Evolutionary conservation across 2,888 invertebrate species (phyloP).

Genomic region (Theretra japonica): DNA sequence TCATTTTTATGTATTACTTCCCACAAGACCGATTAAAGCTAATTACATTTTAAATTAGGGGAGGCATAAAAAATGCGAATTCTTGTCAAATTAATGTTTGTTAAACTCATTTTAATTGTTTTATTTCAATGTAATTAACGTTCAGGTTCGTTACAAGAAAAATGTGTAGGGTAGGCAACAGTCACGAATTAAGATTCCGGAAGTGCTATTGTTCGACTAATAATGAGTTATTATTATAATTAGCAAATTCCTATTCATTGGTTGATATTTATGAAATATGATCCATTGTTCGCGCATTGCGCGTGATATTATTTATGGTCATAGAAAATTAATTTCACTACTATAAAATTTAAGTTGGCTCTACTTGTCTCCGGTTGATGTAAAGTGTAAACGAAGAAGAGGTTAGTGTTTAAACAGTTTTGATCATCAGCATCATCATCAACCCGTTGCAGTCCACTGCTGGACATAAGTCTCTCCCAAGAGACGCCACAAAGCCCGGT

Average conservation of each 20-base stretch:
- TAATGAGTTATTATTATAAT: slow-evolving; percentile 20
- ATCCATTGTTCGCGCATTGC: neutral
- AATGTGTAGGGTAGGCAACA: neutral
- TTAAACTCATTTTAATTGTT: slow-evolving; percentile 6
- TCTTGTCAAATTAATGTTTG: neutral
- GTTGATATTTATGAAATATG: slow-evolving; percentile 10
- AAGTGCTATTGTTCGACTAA: slow-evolving; percentile 21
- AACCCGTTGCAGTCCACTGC: too few species aligned
- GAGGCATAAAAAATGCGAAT: neutral
- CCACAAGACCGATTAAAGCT: neutral
- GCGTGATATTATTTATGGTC: neutral
- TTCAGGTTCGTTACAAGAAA: neutral
- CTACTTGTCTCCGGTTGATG: too few species aligned
- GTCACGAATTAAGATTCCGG: slow-evolving; percentile 6
- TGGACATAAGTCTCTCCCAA: too few species aligned
- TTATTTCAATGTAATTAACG: neutral
- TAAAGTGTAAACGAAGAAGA: too few species aligned
- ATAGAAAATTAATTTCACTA: neutral
- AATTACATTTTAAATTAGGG: neutral
- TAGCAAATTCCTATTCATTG: slow-evolving; percentile 5
- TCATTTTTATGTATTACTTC: too few species aligned
- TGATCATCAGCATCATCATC: too few species aligned
- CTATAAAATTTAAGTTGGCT: neutral
- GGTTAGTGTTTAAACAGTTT: too few species aligned
- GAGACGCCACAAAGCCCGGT: too few species aligned